Evolutionary conservation across 2,113 vertebrate genomes (phyloP).

Genomic region (Vombatus ursinus): DNA sequence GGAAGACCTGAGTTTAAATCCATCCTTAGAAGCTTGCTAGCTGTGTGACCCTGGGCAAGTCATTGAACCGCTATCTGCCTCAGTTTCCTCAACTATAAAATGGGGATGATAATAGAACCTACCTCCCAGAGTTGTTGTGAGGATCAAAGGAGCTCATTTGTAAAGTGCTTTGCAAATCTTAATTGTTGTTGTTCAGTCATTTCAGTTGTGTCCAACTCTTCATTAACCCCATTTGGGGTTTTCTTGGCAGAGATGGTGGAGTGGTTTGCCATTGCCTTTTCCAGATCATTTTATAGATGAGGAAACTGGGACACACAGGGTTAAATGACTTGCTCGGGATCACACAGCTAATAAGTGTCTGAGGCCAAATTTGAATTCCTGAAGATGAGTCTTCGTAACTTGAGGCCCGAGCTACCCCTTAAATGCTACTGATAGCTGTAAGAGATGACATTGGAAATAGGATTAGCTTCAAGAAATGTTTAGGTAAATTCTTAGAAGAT

Average conservation of each 20-base stretch:
- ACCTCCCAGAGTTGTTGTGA: background rate
- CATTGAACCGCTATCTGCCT: background rate
- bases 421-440: background rate
- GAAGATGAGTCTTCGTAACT: too few relatives aligned
- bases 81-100: background rate
- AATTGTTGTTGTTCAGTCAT: too few relatives aligned
- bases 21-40: background rate
- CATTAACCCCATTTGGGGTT: too few relatives aligned
- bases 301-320: too few relatives aligned
- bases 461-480: background rate
- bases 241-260: too few relatives aligned
- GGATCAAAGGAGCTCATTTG: background rate
- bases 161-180: too few relatives aligned
- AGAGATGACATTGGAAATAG: background rate
- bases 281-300: too few relatives aligned
- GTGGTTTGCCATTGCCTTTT: too few relatives aligned
- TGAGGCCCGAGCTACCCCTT: background rate
- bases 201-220: too few relatives aligned
- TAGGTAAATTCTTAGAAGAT: background rate
- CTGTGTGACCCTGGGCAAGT: background rate
- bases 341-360: too few relatives aligned
- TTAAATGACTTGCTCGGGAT: too few relatives aligned
- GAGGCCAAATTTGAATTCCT: too few relatives aligned
- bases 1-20: background rate
- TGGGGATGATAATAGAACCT: background rate